phyloP scores from a whole-genome alignment of 2,113 vertebrate species.

The Hirundichthys speculiger region DNA sequence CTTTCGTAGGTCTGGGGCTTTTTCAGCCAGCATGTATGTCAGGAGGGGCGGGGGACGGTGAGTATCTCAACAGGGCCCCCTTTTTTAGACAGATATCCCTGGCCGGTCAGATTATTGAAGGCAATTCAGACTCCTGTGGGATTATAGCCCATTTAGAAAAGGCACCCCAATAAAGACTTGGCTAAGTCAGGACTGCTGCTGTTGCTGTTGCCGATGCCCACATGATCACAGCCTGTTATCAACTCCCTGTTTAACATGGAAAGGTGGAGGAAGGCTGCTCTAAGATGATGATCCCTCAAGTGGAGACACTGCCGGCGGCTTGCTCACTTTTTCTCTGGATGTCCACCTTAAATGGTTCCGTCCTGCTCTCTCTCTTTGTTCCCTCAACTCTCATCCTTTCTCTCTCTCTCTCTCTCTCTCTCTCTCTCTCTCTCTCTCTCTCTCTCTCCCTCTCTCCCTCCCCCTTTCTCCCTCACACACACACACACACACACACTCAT shows the following conservation, averaged over 20 bases:
- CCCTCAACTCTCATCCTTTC: constrained; percentile 44
- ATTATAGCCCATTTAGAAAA: constrained; percentile 83
- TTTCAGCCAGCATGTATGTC: constrained; percentile 72
- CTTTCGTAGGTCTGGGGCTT: constrained; percentile 74
- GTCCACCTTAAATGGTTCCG: constrained; percentile 56
- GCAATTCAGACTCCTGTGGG: constrained; percentile 83
- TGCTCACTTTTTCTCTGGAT: constrained; percentile 60
- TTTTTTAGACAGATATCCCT: constrained; percentile 77
- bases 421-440: constrained; percentile 31
- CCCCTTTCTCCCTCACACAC: constrained; percentile 6
- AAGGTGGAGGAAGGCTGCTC: constrained; percentile 66
- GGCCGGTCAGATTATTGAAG: constrained; percentile 85
- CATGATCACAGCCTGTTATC: constrained; percentile 76
- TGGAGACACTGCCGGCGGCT: constrained; percentile 63
- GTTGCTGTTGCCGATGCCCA: constrained; percentile 69
- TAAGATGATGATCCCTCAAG: constrained; percentile 72
- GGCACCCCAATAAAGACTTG: constrained; percentile 76
- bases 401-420: constrained; percentile 16
- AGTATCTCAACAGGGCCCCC: constrained; percentile 65
- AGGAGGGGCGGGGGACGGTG: constrained; percentile 43
- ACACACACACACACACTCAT: not conserved
- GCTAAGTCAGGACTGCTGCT: constrained; percentile 73
- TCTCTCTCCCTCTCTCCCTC: constrained; percentile 33
- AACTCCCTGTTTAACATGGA: constrained; percentile 66
- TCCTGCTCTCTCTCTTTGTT: constrained; percentile 33